Conservation (phyloP, 30 jellyfish, hydroid and myxozoan species). For the Aurelia coerulea region DNA sequence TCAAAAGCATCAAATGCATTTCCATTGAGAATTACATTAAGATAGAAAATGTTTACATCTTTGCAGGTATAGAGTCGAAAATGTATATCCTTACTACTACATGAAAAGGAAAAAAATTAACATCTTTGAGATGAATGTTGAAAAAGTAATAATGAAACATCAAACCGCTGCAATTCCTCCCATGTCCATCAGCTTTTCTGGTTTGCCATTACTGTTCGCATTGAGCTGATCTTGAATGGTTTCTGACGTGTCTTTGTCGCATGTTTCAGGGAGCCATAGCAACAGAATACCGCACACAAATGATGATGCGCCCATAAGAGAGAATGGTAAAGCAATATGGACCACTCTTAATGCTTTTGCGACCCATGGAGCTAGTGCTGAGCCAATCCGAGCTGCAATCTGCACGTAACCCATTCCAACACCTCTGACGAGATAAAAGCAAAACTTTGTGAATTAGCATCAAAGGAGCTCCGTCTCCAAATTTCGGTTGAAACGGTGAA, state of each 20-base stretch:
- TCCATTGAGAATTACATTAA: too few relatives aligned
- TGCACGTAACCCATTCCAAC: conserved; percentile 83
- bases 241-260: conserved; percentile 57
- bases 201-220: background rate
- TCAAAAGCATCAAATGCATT: too few relatives aligned
- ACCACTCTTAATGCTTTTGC: conserved; percentile 49
- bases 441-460: background rate
- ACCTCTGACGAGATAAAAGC: conserved; percentile 31
- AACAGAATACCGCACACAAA: conserved; percentile 41
- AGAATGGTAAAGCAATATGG: conserved; percentile 51
- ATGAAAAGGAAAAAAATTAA: too few relatives aligned
- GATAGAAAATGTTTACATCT: too few relatives aligned
- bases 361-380: conserved; percentile 91
- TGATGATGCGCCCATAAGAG: conserved; percentile 72
- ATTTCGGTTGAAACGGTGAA: too few relatives aligned
- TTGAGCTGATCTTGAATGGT: conserved; percentile 65
- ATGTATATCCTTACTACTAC: too few relatives aligned
- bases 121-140: too few relatives aligned
- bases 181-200: too few relatives aligned
- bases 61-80: too few relatives aligned
- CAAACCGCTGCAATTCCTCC: too few relatives aligned
- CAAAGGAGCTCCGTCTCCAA: too few relatives aligned
- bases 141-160: too few relatives aligned
- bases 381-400: conserved; percentile 79
- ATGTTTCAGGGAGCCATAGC: conserved; percentile 72